Percentiles rank a stretch among this genome's conserved stretches.
These are phyloP conservation scores for Physocephala rufipes DNA, from an alignment of 2,888 invertebrate species.

Conservation along the genomic window DNA sequence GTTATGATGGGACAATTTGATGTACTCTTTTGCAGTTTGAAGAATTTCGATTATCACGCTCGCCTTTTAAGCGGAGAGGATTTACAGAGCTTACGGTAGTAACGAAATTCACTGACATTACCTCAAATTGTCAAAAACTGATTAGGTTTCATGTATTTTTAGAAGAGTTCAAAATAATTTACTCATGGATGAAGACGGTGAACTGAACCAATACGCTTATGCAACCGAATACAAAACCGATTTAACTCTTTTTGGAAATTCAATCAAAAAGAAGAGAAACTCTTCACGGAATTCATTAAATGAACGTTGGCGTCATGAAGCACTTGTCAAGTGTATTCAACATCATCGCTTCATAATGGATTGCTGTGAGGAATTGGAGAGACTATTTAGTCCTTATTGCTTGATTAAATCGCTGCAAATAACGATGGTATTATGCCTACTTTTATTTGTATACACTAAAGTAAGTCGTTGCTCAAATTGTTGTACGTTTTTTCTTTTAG, in stretches of 20 bases:
- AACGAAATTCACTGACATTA: background rate
- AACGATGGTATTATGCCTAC: conserved; percentile 61
- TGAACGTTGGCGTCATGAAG: conserved; percentile 37
- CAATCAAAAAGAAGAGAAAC: background rate
- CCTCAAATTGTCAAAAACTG: conserved; percentile 37
- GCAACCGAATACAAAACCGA: conserved; percentile 52
- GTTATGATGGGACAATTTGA: conserved; percentile 60
- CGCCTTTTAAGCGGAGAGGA: conserved; percentile 48
- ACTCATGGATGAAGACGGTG: conserved; percentile 44
- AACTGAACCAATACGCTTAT: conserved; percentile 55
- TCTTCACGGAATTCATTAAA: background rate
- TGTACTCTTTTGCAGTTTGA: conserved; percentile 62
- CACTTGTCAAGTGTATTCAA: conserved; percentile 57
- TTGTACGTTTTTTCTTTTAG: too few species aligned
- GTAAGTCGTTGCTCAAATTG: conserved; percentile 50
- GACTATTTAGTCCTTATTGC: conserved; percentile 61
- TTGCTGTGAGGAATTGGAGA: conserved; percentile 58
- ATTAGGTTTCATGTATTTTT: conserved; percentile 14
- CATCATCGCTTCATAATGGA: conserved; percentile 61
- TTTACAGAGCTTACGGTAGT: conserved; percentile 47
- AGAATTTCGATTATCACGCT: conserved; percentile 59
- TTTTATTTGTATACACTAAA: conserved; percentile 61
- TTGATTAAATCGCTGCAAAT: conserved; percentile 63
- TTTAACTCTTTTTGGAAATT: conserved; percentile 33
- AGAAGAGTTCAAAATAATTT: conserved; percentile 41